These are phyloP conservation scores for Condylura cristata DNA, from an alignment of 2,113 vertebrate species.

Conservation along the genomic window DNA sequence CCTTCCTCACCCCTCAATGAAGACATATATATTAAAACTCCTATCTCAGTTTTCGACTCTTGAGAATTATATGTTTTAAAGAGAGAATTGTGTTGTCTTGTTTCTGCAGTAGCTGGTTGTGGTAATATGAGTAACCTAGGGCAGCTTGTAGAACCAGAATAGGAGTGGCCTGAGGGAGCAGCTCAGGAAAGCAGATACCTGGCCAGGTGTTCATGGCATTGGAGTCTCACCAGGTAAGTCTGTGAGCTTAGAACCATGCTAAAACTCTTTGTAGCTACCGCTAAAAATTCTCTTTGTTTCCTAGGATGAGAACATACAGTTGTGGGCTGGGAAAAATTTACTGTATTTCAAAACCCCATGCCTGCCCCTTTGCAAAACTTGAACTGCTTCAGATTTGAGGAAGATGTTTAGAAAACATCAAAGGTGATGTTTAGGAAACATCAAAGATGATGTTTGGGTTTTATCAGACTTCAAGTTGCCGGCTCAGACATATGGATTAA, in stretches of 20 bases:
- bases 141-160: not conserved
- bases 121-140: not conserved
- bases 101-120: not conserved
- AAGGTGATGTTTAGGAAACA: not conserved
- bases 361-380: not conserved
- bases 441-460: not conserved
- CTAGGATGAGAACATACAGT: not conserved
- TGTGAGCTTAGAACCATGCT: not conserved
- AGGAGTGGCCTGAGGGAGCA: not conserved
- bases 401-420: not conserved
- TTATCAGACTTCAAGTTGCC: no score
- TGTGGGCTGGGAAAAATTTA: not conserved
- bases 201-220: not conserved
- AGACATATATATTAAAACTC: no score
- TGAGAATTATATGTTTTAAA: not conserved
- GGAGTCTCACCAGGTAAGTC: not conserved
- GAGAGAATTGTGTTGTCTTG: not conserved
- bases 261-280: not conserved
- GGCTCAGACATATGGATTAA: not conserved
- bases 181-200: not conserved
- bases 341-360: not conserved
- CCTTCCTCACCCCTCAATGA: no score
- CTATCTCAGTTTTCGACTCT: not conserved
- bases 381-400: not conserved
- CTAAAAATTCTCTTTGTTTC: not conserved